These are phyloP conservation scores for Conopomorpha cramerella DNA, from an alignment of 1,140 invertebrate species.

Conservation along the genomic window DNA sequence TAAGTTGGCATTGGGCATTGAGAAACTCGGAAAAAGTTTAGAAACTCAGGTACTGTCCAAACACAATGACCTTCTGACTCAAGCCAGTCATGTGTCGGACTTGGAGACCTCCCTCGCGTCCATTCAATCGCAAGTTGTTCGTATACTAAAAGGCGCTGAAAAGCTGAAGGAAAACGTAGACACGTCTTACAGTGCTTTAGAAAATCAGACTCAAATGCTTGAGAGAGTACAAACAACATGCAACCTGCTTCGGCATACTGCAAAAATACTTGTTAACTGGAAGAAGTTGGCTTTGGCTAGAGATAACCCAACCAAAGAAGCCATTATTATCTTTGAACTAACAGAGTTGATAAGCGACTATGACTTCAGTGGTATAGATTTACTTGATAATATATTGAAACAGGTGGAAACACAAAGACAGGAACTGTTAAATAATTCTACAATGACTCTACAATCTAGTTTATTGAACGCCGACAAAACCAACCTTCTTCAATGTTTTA, in stretches of 20 bases:
- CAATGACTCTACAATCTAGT: slow-evolving; percentile 55
- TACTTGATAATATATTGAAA: slow-evolving; percentile 53
- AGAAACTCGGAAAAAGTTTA: slow-evolving; percentile 79
- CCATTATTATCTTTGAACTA: slow-evolving; percentile 83
- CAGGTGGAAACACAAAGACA: slow-evolving; percentile 28
- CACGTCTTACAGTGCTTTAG: slow-evolving; percentile 82
- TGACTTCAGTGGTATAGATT: slow-evolving; percentile 59
- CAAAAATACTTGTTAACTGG: slow-evolving; percentile 66
- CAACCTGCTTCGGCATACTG: slow-evolving; percentile 80
- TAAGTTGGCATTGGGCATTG: slow-evolving; percentile 77
- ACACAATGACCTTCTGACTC: slow-evolving; percentile 86
- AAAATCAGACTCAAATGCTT: slow-evolving; percentile 81
- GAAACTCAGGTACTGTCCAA: slow-evolving; percentile 85
- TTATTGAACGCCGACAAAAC: slow-evolving; percentile 52
- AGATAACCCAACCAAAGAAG: slow-evolving; percentile 79
- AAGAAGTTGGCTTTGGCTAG: slow-evolving; percentile 51
- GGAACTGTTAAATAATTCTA: slow-evolving; percentile 42
- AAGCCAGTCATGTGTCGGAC: slow-evolving; percentile 88
- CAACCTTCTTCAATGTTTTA: slow-evolving; percentile 48
- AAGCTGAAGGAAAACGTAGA: slow-evolving; percentile 76
- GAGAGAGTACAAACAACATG: slow-evolving; percentile 84
- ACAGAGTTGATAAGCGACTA: slow-evolving; percentile 61
- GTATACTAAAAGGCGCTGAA: slow-evolving; percentile 75
- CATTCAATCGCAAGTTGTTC: slow-evolving; percentile 82
- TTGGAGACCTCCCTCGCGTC: slow-evolving; percentile 81